phyloP scores from a whole-genome alignment of 2,113 vertebrate species.

The Psittacula cyanocephala region DNA sequence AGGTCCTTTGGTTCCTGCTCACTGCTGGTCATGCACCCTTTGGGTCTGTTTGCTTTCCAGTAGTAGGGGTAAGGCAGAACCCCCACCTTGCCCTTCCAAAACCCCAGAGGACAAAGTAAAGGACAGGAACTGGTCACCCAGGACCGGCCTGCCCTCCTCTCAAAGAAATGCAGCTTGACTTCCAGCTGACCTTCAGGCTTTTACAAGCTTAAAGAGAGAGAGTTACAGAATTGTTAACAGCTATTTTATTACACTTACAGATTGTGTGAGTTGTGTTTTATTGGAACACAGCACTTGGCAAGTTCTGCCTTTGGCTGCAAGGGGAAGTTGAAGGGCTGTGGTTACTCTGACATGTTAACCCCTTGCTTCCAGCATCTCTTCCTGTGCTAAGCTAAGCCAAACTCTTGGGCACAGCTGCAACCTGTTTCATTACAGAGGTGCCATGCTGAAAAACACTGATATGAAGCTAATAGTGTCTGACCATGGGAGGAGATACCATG shows the following conservation, averaged over 20 bases:
- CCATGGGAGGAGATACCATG: neutral
- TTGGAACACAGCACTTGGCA: constrained; percentile 48
- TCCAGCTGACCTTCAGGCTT: constrained; percentile 62
- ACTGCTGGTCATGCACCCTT: neutral
- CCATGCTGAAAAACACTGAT: neutral
- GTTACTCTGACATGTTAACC: constrained; percentile 36
- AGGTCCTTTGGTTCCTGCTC: neutral
- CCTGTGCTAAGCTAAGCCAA: neutral
- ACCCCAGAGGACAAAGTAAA: neutral
- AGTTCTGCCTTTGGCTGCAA: constrained; percentile 29
- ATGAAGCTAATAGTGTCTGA: neutral
- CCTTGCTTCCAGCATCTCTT: constrained; percentile 30
- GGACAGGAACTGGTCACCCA: neutral
- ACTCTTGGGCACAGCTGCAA: neutral
- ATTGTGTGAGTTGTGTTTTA: constrained; percentile 47
- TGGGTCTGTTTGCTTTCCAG: neutral
- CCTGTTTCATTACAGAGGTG: neutral
- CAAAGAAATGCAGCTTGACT: constrained; percentile 46
- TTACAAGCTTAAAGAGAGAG: constrained; percentile 47
- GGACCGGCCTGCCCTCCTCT: neutral
- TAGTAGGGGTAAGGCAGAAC: neutral
- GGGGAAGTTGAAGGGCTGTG: constrained; percentile 14
- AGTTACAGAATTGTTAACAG: constrained; percentile 70
- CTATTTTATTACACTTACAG: constrained; percentile 62
- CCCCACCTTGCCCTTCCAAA: neutral